Base-by-base conservation (phyloP, 2,797 vertebrate genomes). In the Choloepus didactylus region DNA sequence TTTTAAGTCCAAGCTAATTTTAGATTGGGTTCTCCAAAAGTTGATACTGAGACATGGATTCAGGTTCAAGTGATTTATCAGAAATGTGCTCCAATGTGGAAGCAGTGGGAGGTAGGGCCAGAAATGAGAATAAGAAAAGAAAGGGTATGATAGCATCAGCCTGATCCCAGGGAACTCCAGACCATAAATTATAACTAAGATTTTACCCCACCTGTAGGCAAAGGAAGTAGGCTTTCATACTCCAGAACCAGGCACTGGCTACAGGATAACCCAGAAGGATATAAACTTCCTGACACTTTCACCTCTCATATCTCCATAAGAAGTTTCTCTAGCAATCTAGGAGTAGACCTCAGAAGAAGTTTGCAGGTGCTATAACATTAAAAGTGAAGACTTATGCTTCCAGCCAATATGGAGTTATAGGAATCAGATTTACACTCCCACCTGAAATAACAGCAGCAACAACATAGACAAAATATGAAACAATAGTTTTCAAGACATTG, bases 121-220 rank as follows among this genome's bases (percentile, higher is more conserved):
- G 56, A 83, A 77, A 93, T 23, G 49, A 91, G 49, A 95, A 76
- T 67, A 87, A 62, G 66, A 75, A 95, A 87, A 85, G 14, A 12
- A 64, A 91, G 46, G 12, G 8, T 75, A 51, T 92, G 60, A 56
- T 79, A 83, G 4, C 1, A 64, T 89, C 60, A 86, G 7, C 75
- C 4, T 62, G 31, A 44, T 69, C 7, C 59, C 23, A 83, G 27
- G 35, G 27, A 66, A 7, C 49, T 75, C 35, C 29, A 60, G 31
- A 69, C 8, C 3, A 41, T 60, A 83, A 25, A 64, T 79, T 60
- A 73, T 41, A 91, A 81, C 41, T 75, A 82, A 86, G 29, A 87
- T 16, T 89, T 81, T 88, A 75, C 89, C 59, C 15, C 31, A 87
- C 69, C 54, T 73, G 49, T 38, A 87, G 79, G 56, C 66, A 70